Evolutionary conservation across 2,113 vertebrate genomes (phyloP).

Genomic region (Rostratula benghalensis): DNA sequence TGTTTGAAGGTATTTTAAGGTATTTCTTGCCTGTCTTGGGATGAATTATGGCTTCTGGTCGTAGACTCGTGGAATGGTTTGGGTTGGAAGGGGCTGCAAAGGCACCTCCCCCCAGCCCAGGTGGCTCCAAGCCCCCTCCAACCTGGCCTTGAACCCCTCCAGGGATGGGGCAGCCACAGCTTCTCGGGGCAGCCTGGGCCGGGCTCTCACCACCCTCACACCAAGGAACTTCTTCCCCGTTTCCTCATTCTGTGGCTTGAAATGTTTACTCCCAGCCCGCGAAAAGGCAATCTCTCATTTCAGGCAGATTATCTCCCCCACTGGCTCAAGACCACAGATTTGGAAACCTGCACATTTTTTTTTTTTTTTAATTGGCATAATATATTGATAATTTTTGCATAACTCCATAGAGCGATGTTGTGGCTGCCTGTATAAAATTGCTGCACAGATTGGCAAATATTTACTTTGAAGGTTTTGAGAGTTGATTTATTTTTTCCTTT

Average conservation of each 20-base stretch:
- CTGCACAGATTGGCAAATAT: background rate
- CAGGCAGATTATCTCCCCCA: background rate
- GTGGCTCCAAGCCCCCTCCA: background rate
- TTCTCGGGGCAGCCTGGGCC: background rate
- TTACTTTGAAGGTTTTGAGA: accelerated
- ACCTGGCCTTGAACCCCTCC: background rate
- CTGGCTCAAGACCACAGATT: background rate
- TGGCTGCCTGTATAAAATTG: accelerated
- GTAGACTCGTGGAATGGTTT: background rate
- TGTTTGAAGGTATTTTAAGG: background rate
- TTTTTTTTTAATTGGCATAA: background rate
- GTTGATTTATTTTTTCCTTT: too few species aligned
- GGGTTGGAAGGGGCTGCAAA: background rate
- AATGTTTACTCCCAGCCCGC: background rate
- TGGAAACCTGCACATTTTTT: accelerated
- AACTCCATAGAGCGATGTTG: accelerated
- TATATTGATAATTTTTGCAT: accelerated
- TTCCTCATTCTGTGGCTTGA: background rate
- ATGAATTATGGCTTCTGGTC: background rate
- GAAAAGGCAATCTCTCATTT: accelerated
- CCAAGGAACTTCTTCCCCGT: background rate
- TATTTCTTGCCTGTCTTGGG: background rate
- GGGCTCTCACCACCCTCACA: background rate
- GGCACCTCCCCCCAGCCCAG: background rate
- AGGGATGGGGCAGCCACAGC: too few species aligned